These are phyloP conservation scores for Nasua narica DNA, from an alignment of 2,797 vertebrate species.

Conservation along the genomic window DNA sequence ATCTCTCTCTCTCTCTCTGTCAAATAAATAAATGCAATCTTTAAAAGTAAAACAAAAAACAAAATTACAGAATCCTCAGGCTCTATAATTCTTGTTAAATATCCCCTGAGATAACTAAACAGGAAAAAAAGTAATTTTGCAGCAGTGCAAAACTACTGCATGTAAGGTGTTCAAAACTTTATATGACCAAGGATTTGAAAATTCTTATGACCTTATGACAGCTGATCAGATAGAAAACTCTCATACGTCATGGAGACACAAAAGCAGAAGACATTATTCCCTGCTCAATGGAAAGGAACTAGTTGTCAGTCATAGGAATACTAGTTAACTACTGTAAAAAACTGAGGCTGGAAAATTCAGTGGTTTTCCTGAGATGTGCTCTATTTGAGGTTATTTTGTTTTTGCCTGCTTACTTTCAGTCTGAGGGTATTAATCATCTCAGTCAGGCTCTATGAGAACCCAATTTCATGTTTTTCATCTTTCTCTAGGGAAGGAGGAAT, in stretches of 20 bases:
- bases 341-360: neutral
- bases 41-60: too few relatives aligned
- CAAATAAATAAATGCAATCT: too few relatives aligned
- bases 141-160: neutral
- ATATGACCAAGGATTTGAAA: neutral
- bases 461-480: neutral
- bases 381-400: neutral
- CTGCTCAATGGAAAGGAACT: neutral
- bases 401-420: neutral
- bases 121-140: neutral
- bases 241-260: neutral
- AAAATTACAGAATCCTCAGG: conserved; percentile 26
- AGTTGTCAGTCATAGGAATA: neutral
- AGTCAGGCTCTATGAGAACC: neutral
- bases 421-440: neutral
- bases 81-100: conserved; percentile 35
- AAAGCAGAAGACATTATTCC: neutral
- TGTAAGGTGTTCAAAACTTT: neutral
- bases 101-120: conserved; percentile 5
- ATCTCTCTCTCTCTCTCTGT: too few relatives aligned
- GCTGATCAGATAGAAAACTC: neutral
- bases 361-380: neutral
- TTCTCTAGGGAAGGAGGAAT: neutral
- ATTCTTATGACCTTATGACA: neutral
- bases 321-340: neutral